Conservation (phyloP, 2,888 invertebrate genomes). For the Galeopsomyia nigrocyanea region DNA sequence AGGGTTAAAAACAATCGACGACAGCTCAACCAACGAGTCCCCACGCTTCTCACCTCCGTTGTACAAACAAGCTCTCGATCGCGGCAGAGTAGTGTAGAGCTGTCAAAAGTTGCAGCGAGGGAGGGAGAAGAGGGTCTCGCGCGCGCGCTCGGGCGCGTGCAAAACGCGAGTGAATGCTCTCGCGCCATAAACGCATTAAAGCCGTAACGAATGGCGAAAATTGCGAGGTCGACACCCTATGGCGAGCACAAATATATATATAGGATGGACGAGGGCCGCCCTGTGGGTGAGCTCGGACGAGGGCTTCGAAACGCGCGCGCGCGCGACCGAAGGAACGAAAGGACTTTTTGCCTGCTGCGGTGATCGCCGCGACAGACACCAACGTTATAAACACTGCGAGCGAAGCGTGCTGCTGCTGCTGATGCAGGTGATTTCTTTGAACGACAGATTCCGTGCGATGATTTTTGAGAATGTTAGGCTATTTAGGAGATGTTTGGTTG, state of each 20-base stretch:
- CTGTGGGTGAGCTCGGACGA: too few relatives aligned
- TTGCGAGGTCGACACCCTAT: slow-evolving; percentile 50
- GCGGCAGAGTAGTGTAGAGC: too few relatives aligned
- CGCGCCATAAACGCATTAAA: slow-evolving; percentile 63
- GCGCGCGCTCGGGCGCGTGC: neutral
- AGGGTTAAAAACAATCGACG: too few relatives aligned
- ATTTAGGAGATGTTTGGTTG: too few relatives aligned
- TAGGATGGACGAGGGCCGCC: too few relatives aligned
- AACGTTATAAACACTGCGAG: too few relatives aligned
- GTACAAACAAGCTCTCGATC: too few relatives aligned
- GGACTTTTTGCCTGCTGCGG: neutral
- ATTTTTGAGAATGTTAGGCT: too few relatives aligned
- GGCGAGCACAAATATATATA: slow-evolving; percentile 17
- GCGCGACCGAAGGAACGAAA: too few relatives aligned
- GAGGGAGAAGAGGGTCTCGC: neutral
- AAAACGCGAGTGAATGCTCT: slow-evolving; percentile 17
- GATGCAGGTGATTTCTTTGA: slow-evolving; percentile 22
- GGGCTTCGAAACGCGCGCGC: too few relatives aligned
- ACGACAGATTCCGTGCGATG: neutral
- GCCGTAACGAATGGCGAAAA: slow-evolving; percentile 63
- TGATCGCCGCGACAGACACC: neutral
- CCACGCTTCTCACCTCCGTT: slow-evolving; percentile 6
- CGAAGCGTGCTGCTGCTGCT: neutral
- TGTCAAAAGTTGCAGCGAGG: neutral
- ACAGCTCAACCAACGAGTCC: too few relatives aligned